A percentile compares a stretch with the other conserved stretches of the same genome.
Evolutionary conservation across 1,140 invertebrate species (phyloP).

Genomic region (Ceratina japonica): DNA sequence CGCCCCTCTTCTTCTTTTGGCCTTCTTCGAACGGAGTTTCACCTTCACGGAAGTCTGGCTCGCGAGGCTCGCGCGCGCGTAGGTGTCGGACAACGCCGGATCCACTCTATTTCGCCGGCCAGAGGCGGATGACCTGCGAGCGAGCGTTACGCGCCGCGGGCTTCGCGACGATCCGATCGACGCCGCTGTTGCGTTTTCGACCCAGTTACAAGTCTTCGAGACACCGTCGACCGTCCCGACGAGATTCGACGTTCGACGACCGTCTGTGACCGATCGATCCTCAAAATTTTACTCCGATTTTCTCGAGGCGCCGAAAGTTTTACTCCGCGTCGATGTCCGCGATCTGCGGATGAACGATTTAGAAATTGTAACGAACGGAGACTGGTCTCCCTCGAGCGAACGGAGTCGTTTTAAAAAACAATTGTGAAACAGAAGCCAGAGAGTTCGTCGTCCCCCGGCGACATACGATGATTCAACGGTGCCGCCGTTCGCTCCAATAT

Average conservation of each 20-base stretch:
- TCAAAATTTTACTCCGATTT: too few species aligned
- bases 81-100: slow-evolving; percentile 32
- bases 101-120: slow-evolving; percentile 36
- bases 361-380: not conserved
- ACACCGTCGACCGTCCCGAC: too few species aligned
- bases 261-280: too few species aligned
- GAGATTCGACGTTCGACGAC: too few species aligned
- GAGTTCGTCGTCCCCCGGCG: not conserved
- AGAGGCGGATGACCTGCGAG: slow-evolving; percentile 37
- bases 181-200: not conserved
- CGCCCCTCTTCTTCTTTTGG: slow-evolving; percentile 32
- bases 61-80: not conserved
- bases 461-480: slow-evolving; percentile 9
- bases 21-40: slow-evolving; percentile 56
- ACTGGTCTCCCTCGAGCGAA: not conserved
- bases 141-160: slow-evolving; percentile 20
- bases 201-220: not conserved
- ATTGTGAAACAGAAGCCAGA: not conserved
- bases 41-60: slow-evolving; percentile 58
- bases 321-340: too few species aligned
- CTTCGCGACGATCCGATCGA: slow-evolving; percentile 37
- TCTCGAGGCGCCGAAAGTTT: too few species aligned
- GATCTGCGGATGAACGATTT: too few species aligned
- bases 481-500: slow-evolving; percentile 7
- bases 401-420: not conserved